phyloP scores from a whole-genome alignment of 1,140 invertebrate species.

The Nylanderia fulva region DNA sequence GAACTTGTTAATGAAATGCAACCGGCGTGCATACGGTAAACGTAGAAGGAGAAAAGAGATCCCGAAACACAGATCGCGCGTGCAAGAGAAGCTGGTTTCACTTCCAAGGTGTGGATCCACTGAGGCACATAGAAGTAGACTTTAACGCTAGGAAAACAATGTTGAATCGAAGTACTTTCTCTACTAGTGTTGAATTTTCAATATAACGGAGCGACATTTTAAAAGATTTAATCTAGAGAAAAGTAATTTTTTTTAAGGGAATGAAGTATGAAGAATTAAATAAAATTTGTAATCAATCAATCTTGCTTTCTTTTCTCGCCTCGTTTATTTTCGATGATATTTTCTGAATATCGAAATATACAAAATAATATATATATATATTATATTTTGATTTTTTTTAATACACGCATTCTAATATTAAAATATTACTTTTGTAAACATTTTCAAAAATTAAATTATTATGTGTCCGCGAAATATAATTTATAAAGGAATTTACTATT shows the following conservation, averaged over 20 bases:
- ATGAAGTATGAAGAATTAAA: neutral
- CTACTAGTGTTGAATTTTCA: neutral
- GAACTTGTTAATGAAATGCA: constrained; percentile 63
- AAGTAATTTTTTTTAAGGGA: neutral
- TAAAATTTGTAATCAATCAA: neutral
- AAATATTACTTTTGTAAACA: neutral
- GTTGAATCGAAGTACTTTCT: constrained; percentile 44
- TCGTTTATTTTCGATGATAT: neutral
- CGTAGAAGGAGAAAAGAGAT: constrained; percentile 57
- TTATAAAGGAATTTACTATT: neutral
- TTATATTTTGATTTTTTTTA: neutral
- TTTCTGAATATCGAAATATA: neutral
- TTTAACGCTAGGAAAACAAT: constrained; percentile 38
- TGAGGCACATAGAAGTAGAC: constrained; percentile 20
- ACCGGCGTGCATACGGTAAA: constrained; percentile 27
- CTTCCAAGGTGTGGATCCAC: constrained; percentile 55
- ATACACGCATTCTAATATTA: neutral
- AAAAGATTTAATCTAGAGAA: neutral
- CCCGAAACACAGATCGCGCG: constrained; percentile 52
- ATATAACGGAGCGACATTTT: neutral
- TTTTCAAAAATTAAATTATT: constrained; percentile 1
- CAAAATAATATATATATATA: neutral
- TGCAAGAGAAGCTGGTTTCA: constrained; percentile 58
- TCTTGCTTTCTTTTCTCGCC: neutral
- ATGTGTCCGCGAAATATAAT: neutral